phyloP scores from a whole-genome alignment of 2,888 invertebrate genomes.

The Ochropleura plecta region DNA sequence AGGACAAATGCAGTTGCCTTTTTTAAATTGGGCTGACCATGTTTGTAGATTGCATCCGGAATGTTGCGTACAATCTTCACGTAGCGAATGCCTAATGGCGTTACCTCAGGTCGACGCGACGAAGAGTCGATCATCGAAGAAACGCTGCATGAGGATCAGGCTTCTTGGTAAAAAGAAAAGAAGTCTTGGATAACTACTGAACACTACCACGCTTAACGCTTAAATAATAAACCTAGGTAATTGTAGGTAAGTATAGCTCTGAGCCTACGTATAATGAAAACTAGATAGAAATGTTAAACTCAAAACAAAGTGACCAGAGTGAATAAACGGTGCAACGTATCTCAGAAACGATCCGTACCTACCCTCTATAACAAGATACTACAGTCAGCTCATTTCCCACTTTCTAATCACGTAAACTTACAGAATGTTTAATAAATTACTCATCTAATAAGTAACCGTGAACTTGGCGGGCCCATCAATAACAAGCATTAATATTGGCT shows the following conservation, averaged over 20 bases:
- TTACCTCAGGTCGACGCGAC: neutral
- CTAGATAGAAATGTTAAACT: neutral
- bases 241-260: too few relatives aligned
- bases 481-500: slow-evolving; percentile 86
- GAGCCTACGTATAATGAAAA: neutral
- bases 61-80: slow-evolving; percentile 14
- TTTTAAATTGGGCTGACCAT: neutral
- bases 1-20: slow-evolving; percentile 33
- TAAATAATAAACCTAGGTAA: too few relatives aligned
- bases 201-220: too few relatives aligned
- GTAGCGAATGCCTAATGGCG: neutral
- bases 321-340: neutral
- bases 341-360: slow-evolving; percentile 52
- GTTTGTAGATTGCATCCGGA: slow-evolving; percentile 30
- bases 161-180: neutral
- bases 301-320: neutral
- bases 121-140: neutral
- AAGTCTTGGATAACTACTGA: neutral
- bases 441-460: slow-evolving; percentile 86
- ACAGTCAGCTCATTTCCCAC: slow-evolving; percentile 76
- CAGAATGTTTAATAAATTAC: slow-evolving; percentile 84
- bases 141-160: neutral
- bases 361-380: slow-evolving; percentile 73
- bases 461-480: slow-evolving; percentile 87
- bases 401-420: slow-evolving; percentile 68